phyloP scores from a whole-genome alignment of 1,140 invertebrate species.

The Bombyx mandarina region DNA sequence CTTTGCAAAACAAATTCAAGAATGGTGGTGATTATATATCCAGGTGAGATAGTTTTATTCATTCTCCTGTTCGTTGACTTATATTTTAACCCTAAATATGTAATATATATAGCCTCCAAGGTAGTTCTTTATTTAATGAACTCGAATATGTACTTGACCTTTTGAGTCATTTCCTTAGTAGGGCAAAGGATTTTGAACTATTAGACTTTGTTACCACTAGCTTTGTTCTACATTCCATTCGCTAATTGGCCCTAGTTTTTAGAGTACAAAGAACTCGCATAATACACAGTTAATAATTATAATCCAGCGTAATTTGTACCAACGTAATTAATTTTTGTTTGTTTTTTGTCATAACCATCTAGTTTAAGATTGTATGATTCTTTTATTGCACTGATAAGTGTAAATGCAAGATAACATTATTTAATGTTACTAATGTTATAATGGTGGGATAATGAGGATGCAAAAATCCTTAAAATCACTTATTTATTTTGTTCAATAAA shows the following conservation, averaged over 20 bases:
- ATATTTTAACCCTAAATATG: not conserved
- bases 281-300: too few relatives aligned
- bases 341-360: too few relatives aligned
- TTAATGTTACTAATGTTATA: too few relatives aligned
- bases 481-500: too few relatives aligned
- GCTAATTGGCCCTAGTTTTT: slow-evolving; percentile 14
- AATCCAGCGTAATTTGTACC: too few relatives aligned
- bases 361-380: too few relatives aligned
- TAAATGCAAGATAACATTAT: too few relatives aligned
- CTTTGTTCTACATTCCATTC: slow-evolving; percentile 17
- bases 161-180: slow-evolving; percentile 45
- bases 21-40: slow-evolving; percentile 57
- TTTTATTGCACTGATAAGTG: too few relatives aligned
- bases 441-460: too few relatives aligned
- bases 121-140: slow-evolving; percentile 21
- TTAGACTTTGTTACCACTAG: not conserved
- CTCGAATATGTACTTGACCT: slow-evolving; percentile 39
- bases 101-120: slow-evolving; percentile 3
- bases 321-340: too few relatives aligned
- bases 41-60: slow-evolving; percentile 30
- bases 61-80: not conserved
- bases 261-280: too few relatives aligned
- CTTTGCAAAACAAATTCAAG: slow-evolving; percentile 67
- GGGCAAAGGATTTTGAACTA: slow-evolving; percentile 49
- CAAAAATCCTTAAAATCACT: too few relatives aligned